Base-by-base conservation (phyloP, 2,113 vertebrate genomes). In the Crocuta crocuta region DNA sequence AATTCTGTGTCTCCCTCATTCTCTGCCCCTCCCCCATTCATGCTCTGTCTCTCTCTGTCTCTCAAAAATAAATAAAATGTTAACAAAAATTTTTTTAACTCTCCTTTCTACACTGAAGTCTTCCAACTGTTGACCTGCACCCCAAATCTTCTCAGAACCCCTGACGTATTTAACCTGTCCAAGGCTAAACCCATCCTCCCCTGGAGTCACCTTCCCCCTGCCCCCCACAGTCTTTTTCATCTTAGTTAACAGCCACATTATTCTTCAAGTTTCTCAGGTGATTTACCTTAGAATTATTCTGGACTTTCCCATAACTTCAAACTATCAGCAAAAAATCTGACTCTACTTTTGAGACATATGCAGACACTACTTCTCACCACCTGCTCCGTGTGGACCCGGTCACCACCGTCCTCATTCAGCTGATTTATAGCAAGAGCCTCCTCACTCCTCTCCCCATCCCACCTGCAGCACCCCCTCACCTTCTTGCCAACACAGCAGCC, bases 131-230 rank as follows among this genome's bases (percentile, higher is more conserved):
- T 39, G 61, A 12, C 39, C 61, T 76, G 31, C 39, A 6, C 2
- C 10, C 48, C 10, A 1, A 50, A 26, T 61, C 31, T 78, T 50
- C 80, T 79, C 24, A 15, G 26, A 43, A 23, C 31, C 31, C 39
- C 48, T 76, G 10, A 35, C 2, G 2, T 10, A 9, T 17, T 2
- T 71, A 70, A 50, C 35, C 5, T 17, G 28, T 43, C 43, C 43
- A 9, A 26, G 70, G 23, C 16, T 50, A 23, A 48, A 16, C n/a
- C 78, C 70, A 24, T 55, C 50, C 19, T 74, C 61, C 8, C 43
- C 43, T 70, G 28, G 23, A 61, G 12, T 0, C 1, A 1, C 10
- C 6, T 4, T 17, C 35, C 33, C 28, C 33, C 61, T 12, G 3
- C 39, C 2, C 28, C 45, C 48, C 8, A 2, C 28, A 7, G 19